Conservation (phyloP, 2,797 vertebrate genomes). For the Melanotaenia boesemani region DNA sequence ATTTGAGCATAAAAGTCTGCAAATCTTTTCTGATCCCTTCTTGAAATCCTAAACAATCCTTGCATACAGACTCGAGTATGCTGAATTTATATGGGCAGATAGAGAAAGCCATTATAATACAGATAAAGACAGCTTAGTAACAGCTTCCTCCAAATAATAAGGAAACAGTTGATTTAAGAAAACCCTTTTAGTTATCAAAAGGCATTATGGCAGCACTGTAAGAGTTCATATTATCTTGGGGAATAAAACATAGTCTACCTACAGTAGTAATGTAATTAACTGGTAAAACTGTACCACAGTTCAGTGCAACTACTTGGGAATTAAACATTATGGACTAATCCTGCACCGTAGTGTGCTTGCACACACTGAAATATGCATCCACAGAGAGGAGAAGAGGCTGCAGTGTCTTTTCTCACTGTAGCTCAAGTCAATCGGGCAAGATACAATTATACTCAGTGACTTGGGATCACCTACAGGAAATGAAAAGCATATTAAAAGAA, state of each 20-base stretch:
- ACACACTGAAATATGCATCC: conserved; percentile 31
- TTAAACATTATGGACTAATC: conserved; percentile 12
- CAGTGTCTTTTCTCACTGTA: conserved; percentile 40
- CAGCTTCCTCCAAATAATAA: conserved; percentile 11
- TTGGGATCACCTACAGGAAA: conserved; percentile 72
- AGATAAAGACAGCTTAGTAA: conserved; percentile 3
- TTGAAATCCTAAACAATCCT: not conserved
- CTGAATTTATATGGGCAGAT: not conserved
- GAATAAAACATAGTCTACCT: conserved; percentile 21
- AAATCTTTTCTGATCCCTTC: not conserved
- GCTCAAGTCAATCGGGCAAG: conserved; percentile 56
- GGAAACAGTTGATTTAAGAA: conserved; percentile 20
- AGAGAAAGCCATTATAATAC: not conserved
- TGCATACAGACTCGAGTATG: conserved; percentile 1
- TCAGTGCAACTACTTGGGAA: conserved; percentile 16
- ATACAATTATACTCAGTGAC: conserved; percentile 68
- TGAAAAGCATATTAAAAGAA: conserved; percentile 67
- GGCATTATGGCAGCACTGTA: conserved; percentile 9
- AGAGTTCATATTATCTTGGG: conserved; percentile 31
- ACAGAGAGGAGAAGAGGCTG: not conserved
- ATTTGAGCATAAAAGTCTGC: not conserved
- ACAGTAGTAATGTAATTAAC: conserved; percentile 23
- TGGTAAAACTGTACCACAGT: conserved; percentile 20
- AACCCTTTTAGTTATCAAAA: conserved; percentile 17
- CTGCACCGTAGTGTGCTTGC: conserved; percentile 15